A percentile compares a stretch with the other conserved stretches of the same genome.
These are phyloP conservation scores for Saccopteryx bilineata DNA, from an alignment of 2,113 vertebrate genomes.

Conservation along the genomic window DNA sequence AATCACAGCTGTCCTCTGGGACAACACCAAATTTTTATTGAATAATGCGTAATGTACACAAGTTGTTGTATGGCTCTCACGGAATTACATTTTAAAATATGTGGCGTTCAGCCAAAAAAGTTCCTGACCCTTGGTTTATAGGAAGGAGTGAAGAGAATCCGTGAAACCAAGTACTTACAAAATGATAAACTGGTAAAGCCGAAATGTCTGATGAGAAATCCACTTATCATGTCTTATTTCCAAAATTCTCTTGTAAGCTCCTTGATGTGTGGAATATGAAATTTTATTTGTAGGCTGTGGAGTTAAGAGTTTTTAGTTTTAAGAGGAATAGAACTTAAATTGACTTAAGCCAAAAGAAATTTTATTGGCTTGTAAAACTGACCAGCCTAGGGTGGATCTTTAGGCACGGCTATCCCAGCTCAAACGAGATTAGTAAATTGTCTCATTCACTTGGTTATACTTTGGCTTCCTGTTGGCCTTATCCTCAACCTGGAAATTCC, in stretches of 20 bases:
- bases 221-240: background rate
- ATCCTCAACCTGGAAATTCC: background rate
- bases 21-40: too few species aligned
- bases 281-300: background rate
- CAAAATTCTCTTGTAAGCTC: background rate
- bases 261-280: background rate
- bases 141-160: background rate
- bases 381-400: background rate
- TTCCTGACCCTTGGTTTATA: background rate
- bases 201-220: background rate
- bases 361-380: background rate
- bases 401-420: background rate
- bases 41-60: too few species aligned
- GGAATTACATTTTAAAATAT: too few species aligned
- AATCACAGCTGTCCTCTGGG: too few species aligned
- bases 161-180: background rate
- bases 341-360: background rate
- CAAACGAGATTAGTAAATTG: background rate
- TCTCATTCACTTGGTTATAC: background rate
- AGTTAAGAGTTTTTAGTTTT: background rate
- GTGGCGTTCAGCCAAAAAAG: too few species aligned
- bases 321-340: background rate
- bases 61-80: too few species aligned
- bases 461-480: background rate
- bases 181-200: background rate